phyloP scores from a whole-genome alignment of 2,797 vertebrate species.

The Eurystomus glaucurus region DNA sequence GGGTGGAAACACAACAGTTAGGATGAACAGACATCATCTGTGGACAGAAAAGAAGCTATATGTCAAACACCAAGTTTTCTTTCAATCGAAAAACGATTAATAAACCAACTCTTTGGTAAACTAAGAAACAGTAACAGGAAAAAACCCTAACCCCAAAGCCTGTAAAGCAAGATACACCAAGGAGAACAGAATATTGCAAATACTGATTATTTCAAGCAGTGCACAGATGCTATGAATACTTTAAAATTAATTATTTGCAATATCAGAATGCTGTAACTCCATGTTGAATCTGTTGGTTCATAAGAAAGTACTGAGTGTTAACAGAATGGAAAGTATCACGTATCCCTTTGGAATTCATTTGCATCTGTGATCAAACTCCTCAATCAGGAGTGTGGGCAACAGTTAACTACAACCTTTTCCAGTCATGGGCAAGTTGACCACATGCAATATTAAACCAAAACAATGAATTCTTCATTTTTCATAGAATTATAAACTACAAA shows the following conservation, averaged over 20 bases:
- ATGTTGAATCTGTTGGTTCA: neutral
- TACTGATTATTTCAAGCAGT: neutral
- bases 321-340: neutral
- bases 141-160: neutral
- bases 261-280: neutral
- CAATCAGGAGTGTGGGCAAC: neutral
- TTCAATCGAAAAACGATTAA: neutral
- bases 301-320: neutral
- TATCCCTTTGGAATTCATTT: neutral
- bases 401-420: neutral
- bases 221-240: neutral
- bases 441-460: neutral
- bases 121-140: neutral
- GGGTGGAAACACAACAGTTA: slow-evolving; percentile 87
- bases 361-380: neutral
- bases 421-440: neutral
- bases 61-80: neutral
- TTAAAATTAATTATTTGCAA: neutral
- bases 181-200: neutral
- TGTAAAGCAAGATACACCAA: neutral
- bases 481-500: neutral
- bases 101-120: neutral
- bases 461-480: neutral
- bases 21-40: slow-evolving; percentile 96
- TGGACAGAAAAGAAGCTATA: slow-evolving; percentile 9